phyloP scores from a whole-genome alignment of 2,888 invertebrate species.

The Prenolepis imparis region DNA sequence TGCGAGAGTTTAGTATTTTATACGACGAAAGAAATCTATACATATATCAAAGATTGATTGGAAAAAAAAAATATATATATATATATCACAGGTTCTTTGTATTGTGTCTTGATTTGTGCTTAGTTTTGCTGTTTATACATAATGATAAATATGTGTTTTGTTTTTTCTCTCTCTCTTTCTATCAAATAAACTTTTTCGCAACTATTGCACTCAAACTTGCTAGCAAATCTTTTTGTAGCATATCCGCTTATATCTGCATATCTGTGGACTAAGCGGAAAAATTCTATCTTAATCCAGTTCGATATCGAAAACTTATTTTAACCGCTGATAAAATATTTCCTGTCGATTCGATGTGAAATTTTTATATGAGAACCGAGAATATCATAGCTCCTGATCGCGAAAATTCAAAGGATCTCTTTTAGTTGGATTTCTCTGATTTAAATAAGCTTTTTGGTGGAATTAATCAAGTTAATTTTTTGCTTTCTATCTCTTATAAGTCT shows the following conservation, averaged over 20 bases:
- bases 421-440: constrained; percentile 12
- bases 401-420: neutral
- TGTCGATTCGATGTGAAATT: neutral
- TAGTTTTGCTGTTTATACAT: neutral
- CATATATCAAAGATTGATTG: neutral
- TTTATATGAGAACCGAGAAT: constrained; percentile 23
- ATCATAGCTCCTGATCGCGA: neutral
- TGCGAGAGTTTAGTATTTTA: neutral
- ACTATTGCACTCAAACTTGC: constrained; percentile 14
- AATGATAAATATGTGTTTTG: neutral
- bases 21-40: neutral
- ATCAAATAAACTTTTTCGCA: neutral
- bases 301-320: constrained; percentile 32
- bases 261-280: constrained; percentile 19
- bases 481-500: neutral
- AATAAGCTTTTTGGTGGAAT: neutral
- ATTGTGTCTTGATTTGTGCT: neutral
- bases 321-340: constrained; percentile 30
- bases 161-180: neutral
- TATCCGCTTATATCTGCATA: constrained; percentile 15
- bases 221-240: constrained; percentile 26
- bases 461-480: neutral
- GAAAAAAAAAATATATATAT: neutral
- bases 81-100: neutral
- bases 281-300: neutral